Percentiles rank a stretch among this genome's conserved stretches.
Evolutionary conservation across 2,113 vertebrate species (phyloP).

Genomic region (Sclerurus mexicanus): DNA sequence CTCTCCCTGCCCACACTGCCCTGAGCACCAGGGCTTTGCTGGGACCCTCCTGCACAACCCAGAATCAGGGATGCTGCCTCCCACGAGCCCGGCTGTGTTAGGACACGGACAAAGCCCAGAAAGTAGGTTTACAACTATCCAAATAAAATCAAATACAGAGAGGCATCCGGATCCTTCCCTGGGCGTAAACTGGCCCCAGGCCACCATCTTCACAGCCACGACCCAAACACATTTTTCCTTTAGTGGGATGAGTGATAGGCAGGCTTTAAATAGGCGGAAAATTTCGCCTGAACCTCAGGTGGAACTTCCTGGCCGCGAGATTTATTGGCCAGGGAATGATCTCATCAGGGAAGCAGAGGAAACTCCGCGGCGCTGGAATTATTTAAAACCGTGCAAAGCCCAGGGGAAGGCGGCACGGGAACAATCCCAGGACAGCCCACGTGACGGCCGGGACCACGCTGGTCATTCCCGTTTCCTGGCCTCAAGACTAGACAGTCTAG

Average conservation of each 20-base stretch:
- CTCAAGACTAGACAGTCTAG: background rate
- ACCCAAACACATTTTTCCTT: slow-evolving; percentile 27
- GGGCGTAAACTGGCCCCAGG: background rate
- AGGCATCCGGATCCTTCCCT: background rate
- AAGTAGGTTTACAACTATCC: background rate
- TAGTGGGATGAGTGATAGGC: background rate
- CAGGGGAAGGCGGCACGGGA: background rate
- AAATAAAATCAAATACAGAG: background rate
- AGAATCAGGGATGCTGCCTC: background rate
- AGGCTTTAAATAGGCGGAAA: background rate
- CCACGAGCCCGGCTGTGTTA: rapidly evolving
- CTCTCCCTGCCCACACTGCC: background rate
- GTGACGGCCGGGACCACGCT: background rate
- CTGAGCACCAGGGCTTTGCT: background rate
- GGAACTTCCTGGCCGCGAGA: background rate
- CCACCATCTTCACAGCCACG: background rate
- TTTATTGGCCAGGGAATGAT: slow-evolving; percentile 41
- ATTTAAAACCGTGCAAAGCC: background rate
- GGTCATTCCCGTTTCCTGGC: slow-evolving; percentile 1
- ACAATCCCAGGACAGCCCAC: background rate
- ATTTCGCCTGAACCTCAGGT: slow-evolving; percentile 17
- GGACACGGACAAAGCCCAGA: background rate
- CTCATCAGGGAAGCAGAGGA: slow-evolving; percentile 45
- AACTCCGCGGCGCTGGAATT: slow-evolving; percentile 15
- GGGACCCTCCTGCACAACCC: background rate